Conservation (phyloP, 1,140 invertebrate species). For the Leucophenga varia region DNA sequence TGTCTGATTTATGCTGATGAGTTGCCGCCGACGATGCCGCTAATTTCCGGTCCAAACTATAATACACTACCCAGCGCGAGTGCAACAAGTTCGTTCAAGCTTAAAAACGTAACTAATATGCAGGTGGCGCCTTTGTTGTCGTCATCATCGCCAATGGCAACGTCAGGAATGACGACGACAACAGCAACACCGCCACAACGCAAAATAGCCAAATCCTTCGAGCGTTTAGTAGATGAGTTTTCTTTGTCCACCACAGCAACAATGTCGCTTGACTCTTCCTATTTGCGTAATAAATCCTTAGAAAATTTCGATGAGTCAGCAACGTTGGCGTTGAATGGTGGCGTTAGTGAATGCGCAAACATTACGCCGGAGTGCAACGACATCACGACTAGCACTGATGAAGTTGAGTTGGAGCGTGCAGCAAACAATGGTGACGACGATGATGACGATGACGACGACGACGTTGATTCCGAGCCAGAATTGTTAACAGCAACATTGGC, state of each 20-base stretch:
- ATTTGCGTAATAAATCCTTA: constrained; percentile 55
- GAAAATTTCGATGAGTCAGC: constrained; percentile 52
- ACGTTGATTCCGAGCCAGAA: constrained; percentile 57
- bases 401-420: no score
- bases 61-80: constrained; percentile 26
- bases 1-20: constrained; percentile 18
- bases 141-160: constrained; percentile 2
- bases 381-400: not conserved
- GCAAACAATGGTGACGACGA: constrained; percentile 14
- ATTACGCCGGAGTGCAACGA: constrained; percentile 21
- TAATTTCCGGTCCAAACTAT: constrained; percentile 10
- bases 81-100: constrained; percentile 42
- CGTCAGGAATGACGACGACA: constrained; percentile 6
- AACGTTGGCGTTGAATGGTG: constrained; percentile 15
- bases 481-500: constrained; percentile 18
- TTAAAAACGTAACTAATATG: constrained; percentile 24
- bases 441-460: constrained; percentile 12
- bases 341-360: constrained; percentile 1
- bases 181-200: constrained; percentile 16
- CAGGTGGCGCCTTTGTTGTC: not conserved
- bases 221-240: constrained; percentile 51
- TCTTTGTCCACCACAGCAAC: constrained; percentile 42
- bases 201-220: constrained; percentile 56
- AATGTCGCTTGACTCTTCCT: constrained; percentile 50
- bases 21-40: not conserved